phyloP scores from a whole-genome alignment of 2,888 invertebrate genomes.

The Drosophila prostipennis region DNA sequence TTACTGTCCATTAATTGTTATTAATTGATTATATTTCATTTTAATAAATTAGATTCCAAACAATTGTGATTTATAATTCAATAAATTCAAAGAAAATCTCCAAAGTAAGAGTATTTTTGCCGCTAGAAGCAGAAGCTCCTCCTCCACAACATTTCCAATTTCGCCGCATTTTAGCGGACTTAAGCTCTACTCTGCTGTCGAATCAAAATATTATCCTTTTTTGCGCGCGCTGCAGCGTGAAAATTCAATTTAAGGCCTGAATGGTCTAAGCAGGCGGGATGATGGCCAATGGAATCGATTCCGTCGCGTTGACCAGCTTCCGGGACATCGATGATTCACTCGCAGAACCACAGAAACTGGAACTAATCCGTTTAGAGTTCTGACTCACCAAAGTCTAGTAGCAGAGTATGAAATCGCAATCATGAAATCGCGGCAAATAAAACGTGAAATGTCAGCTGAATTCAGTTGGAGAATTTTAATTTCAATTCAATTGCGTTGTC shows the following conservation, averaged over 20 bases:
- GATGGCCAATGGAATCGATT: slow-evolving; percentile 4
- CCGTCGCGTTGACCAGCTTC: slow-evolving; percentile 12
- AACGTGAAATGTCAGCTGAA: slow-evolving; percentile 38
- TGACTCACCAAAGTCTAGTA: slow-evolving; percentile 14
- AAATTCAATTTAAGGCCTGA: slow-evolving; percentile 53
- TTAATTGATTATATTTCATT: too few relatives aligned
- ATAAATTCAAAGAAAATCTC: not conserved
- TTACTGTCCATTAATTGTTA: too few relatives aligned
- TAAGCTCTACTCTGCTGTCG: slow-evolving; percentile 5
- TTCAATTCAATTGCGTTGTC: too few relatives aligned
- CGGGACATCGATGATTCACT: slow-evolving; percentile 23
- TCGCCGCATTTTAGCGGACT: slow-evolving; percentile 11
- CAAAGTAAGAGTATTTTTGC: not conserved
- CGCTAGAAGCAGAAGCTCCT: not conserved
- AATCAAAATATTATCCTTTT: slow-evolving; percentile 31
- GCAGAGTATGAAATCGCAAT: slow-evolving; percentile 4
- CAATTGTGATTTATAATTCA: too few relatives aligned
- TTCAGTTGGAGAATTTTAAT: slow-evolving; percentile 10
- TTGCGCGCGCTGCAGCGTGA: slow-evolving; percentile 30
- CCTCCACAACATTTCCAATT: not conserved
- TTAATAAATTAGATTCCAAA: too few relatives aligned
- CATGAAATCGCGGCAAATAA: slow-evolving; percentile 15
- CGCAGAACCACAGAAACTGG: slow-evolving; percentile 17
- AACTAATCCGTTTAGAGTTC: slow-evolving; percentile 35
- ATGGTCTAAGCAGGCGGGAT: slow-evolving; percentile 45